phyloP scores from a whole-genome alignment of 1,140 invertebrate species.

The Neuroterus valhalla region DNA sequence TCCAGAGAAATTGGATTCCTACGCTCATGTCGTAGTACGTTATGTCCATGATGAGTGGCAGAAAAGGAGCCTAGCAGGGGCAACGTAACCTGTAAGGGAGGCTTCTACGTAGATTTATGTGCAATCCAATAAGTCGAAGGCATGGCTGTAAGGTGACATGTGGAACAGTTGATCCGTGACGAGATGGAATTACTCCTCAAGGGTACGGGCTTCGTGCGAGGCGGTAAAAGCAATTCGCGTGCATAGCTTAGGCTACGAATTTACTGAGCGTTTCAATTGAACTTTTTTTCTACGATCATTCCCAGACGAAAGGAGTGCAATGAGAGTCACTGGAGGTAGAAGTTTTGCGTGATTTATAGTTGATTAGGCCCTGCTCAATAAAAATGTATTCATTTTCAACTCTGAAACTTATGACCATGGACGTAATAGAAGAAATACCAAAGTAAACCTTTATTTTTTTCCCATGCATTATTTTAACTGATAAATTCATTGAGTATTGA shows the following conservation, averaged over 20 bases:
- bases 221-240: background rate
- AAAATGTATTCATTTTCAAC: too few species aligned
- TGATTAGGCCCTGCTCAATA: too few species aligned
- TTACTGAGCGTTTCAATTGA: background rate
- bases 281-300: background rate
- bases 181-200: conserved; percentile 8
- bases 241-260: background rate
- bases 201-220: background rate
- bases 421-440: too few species aligned
- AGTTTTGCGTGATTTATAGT: too few species aligned
- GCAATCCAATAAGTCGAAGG: conserved; percentile 27
- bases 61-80: background rate
- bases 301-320: too few species aligned
- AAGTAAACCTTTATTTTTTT: too few species aligned
- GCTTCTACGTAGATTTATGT: conserved; percentile 16
- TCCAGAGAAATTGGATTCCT: conserved; percentile 1
- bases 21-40: background rate
- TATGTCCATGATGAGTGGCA: background rate
- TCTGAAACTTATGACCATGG: too few species aligned
- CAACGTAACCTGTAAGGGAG: background rate
- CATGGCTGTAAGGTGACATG: conserved; percentile 23
- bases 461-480: too few species aligned
- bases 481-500: too few species aligned
- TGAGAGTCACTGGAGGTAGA: too few species aligned
- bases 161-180: conserved; percentile 18